Evolutionary conservation across 1,140 invertebrate genomes (phyloP).

Genomic region (Ephestia elutella): DNA sequence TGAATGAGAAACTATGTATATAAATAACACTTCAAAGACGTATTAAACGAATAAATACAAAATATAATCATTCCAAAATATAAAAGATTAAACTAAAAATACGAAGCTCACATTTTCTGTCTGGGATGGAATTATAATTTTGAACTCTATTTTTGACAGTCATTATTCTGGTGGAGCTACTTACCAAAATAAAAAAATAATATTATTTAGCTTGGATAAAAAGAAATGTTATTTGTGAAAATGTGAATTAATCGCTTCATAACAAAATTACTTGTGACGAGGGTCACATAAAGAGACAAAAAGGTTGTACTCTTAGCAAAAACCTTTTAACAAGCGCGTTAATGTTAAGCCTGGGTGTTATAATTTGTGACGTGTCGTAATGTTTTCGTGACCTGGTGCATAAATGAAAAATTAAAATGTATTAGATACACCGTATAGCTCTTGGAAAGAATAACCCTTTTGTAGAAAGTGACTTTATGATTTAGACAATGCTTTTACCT

Average conservation of each 20-base stretch:
- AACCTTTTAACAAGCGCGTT: constrained; percentile 50
- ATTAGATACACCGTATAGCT: constrained; percentile 12
- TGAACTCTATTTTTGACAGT: constrained; percentile 1
- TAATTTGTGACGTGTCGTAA: constrained; percentile 40
- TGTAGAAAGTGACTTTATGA: constrained; percentile 14
- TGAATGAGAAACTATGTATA: too few species aligned
- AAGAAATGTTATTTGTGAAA: constrained; percentile 9
- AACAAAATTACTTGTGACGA: constrained; percentile 57
- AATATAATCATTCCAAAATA: too few species aligned
- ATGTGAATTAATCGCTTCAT: constrained; percentile 50
- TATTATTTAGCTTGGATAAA: constrained; percentile 1
- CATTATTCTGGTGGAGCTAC: not conserved
- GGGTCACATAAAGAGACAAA: constrained; percentile 49
- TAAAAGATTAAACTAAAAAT: not conserved
- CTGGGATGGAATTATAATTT: not conserved
- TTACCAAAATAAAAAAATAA: not conserved
- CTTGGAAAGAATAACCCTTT: constrained; percentile 16
- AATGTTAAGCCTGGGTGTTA: constrained; percentile 38
- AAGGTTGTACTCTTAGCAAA: constrained; percentile 38
- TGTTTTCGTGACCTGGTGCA: constrained; percentile 20
- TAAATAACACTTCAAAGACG: too few species aligned
- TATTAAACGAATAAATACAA: too few species aligned
- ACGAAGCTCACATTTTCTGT: not conserved
- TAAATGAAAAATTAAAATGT: constrained; percentile 22
- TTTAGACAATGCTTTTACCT: not conserved